Base-by-base conservation (phyloP, 2,113 vertebrate species). In the Redunca redunca region DNA sequence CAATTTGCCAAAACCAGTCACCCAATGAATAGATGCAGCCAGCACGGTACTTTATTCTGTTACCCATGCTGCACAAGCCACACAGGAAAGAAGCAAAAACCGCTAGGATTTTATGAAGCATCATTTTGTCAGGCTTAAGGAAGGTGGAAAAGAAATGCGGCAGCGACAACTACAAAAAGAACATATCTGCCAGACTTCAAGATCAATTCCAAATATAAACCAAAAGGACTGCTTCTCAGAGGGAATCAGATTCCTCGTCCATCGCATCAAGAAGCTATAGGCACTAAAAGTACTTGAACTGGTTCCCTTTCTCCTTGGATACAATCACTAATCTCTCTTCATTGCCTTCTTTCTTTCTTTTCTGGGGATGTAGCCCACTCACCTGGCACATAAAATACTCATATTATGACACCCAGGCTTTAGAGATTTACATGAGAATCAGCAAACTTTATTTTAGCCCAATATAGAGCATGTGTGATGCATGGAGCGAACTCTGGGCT, bases 401-500 rank as follows among this genome's bases (percentile, higher is more conserved):
- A 25, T 97, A 98, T 98, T 98, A 98, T 98, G 97, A 96, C 97
- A 96, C 97, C 97, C 98, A 92, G 98, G 98, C 98, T 99, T 99
- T 98, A 98, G 98, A 99, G 98, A 98, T 99, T 99, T 99, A 98
- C 98, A 98, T 98, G 98, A 98, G 97, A 99, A 99, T 98, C 98
- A 97, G 97, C 96, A 97, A 98, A 98, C 94, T 98, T 98, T 96
- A 98, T 98, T 98, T 98, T 95, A 98, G 98, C 96, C 98, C 98
- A 98, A 96, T 98, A 97, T 97, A 98, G 99, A 99, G 95, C 94
- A 97, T 95, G 94, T 98, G 95, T 95, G 90, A 90, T 90, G 98
- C 97, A 92, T 64, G 96, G 97, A 98, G 86, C 97, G 97, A 97
- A 98, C 97, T 97, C 97, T 82, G 95, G 96, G 98, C 98, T 98